phyloP scores from a whole-genome alignment of 1,140 invertebrate species.

The Aphelenchoides besseyi region DNA sequence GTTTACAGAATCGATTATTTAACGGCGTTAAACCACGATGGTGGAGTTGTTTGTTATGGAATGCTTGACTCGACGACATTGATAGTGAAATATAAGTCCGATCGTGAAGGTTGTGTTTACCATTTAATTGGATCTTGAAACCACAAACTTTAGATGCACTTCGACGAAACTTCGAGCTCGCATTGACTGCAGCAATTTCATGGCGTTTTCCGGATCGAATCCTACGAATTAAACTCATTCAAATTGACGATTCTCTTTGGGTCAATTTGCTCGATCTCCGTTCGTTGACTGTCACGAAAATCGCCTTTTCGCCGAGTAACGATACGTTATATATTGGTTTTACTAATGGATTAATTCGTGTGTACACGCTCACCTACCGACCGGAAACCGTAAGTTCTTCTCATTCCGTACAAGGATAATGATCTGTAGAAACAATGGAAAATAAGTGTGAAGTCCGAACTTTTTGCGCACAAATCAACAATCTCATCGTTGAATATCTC shows the following conservation, averaged over 20 bases:
- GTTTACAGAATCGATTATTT: constrained; percentile 19
- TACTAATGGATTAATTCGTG: constrained; percentile 41
- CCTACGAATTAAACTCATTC: constrained; percentile 39
- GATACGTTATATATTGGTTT: constrained; percentile 44
- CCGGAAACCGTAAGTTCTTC: constrained; percentile 18
- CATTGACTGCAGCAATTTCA: constrained; percentile 38
- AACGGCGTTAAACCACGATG: constrained; percentile 20
- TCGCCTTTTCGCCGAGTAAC: constrained; percentile 38
- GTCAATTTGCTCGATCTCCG: constrained; percentile 45
- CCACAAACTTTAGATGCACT: constrained; percentile 31
- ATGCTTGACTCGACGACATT: constrained; percentile 32
- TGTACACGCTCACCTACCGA: constrained; percentile 37
- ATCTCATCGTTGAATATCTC: constrained; percentile 40
- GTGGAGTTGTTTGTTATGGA: constrained; percentile 31
- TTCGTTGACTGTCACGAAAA: constrained; percentile 33
- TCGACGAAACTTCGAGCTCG: constrained; percentile 38
- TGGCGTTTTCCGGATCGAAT: constrained; percentile 39
- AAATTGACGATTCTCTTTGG: constrained; percentile 33
- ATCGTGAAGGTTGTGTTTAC: constrained; percentile 31
- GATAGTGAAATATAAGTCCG: constrained; percentile 41
- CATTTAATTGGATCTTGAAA: neutral
- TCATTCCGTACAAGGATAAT: neutral
- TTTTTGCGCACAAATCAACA: constrained; percentile 38
- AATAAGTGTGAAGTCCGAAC: constrained; percentile 27
- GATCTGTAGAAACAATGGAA: constrained; percentile 41